Conservation (phyloP, 2,888 invertebrate genomes). For the Yponomeuta evonymella region DNA sequence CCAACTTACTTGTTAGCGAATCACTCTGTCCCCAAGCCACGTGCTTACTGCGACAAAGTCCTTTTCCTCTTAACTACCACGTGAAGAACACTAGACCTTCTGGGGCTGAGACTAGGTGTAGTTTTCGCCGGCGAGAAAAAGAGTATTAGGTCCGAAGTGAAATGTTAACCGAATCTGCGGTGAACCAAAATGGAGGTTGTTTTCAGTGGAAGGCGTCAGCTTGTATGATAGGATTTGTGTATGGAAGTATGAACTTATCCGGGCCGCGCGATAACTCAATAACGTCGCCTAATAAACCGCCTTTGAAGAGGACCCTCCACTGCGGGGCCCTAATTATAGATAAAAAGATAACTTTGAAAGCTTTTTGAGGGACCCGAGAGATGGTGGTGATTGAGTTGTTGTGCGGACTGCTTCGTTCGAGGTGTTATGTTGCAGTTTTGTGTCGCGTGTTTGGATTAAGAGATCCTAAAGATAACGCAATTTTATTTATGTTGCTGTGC, state of each 20-base stretch:
- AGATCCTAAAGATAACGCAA: background rate
- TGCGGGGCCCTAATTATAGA: constrained; percentile 73
- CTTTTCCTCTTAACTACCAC: constrained; percentile 23
- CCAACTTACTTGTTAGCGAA: constrained; percentile 63
- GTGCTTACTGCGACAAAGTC: constrained; percentile 35
- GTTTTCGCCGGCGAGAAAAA: constrained; percentile 21
- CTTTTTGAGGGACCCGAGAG: constrained; percentile 28
- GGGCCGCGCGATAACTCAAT: constrained; percentile 74
- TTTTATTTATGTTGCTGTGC: too few relatives aligned
- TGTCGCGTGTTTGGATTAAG: background rate
- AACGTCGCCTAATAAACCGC: constrained; percentile 70
- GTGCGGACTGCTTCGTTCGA: background rate
- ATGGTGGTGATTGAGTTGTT: constrained; percentile 24
- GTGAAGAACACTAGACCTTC: constrained; percentile 23
- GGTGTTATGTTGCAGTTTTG: background rate
- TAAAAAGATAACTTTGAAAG: constrained; percentile 71
- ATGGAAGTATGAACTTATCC: constrained; percentile 76
- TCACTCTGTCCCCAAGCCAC: constrained; percentile 48
- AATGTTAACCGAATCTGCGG: constrained; percentile 51
- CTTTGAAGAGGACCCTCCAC: constrained; percentile 50
- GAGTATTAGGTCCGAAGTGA: constrained; percentile 30
- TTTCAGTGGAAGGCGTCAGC: constrained; percentile 73
- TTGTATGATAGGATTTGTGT: constrained; percentile 75
- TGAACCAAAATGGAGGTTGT: constrained; percentile 69
- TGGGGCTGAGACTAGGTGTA: constrained; percentile 26